Conservation (phyloP, 2,113 vertebrate species). For the Hypocryptadius cinnamomeus region DNA sequence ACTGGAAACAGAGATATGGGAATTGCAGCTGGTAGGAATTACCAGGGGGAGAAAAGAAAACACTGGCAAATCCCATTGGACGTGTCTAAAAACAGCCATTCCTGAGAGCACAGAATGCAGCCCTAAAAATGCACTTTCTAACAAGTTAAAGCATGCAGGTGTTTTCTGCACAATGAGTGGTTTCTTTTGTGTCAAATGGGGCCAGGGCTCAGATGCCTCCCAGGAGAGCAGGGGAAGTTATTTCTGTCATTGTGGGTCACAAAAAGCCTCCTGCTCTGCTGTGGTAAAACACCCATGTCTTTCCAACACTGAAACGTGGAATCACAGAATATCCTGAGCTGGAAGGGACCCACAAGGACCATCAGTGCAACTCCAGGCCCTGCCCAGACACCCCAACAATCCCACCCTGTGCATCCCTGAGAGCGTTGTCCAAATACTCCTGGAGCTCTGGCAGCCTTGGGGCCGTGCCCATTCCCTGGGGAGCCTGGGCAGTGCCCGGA, state of each 20-base stretch:
- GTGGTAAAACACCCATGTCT: fast-evolving
- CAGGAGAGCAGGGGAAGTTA: neutral
- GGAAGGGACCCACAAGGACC: neutral
- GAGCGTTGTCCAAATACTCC: fast-evolving
- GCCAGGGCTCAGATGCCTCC: neutral
- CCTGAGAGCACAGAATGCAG: neutral
- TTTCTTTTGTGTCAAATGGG: neutral
- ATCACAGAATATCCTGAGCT: neutral
- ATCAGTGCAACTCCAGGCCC: fast-evolving
- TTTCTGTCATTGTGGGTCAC: neutral
- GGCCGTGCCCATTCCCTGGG: neutral
- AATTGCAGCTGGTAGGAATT: neutral
- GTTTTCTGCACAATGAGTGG: neutral
- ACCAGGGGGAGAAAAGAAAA: neutral
- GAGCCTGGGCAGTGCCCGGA: neutral
- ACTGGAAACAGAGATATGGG: neutral
- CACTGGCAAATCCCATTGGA: neutral
- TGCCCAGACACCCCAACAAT: neutral
- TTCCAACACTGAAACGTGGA: neutral
- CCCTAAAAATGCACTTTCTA: neutral
- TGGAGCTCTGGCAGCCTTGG: neutral
- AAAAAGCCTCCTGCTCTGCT: neutral
- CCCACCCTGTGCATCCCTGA: neutral
- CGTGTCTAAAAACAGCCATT: neutral
- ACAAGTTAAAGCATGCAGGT: neutral